Percentiles rank a stretch among this genome's conserved stretches.
Conservation (phyloP, 2,113 vertebrate species). For the Athene cunicularia region DNA sequence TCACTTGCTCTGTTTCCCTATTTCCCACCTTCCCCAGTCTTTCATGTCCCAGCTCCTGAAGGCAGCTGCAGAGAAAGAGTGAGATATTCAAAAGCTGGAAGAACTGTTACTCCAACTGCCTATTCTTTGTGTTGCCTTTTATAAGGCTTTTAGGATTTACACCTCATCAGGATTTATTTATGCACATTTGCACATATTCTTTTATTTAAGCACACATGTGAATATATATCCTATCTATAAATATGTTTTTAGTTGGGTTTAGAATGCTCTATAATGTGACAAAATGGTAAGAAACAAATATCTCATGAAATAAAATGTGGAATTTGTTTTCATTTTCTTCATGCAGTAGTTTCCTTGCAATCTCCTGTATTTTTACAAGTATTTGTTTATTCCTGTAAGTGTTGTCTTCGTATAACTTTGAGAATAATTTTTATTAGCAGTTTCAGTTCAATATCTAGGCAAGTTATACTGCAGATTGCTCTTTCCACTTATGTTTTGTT, state of each 20-base stretch:
- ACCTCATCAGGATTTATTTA: neutral
- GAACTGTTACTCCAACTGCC: neutral
- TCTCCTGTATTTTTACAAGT: neutral
- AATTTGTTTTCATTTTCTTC: neutral
- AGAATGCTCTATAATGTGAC: neutral
- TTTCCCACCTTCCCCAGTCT: neutral
- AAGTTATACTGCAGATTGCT: neutral
- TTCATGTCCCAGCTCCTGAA: neutral
- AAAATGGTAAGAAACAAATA: neutral
- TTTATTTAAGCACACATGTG: neutral
- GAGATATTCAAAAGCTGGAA: neutral
- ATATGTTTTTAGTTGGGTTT: neutral
- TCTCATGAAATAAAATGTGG: neutral
- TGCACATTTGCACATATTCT: neutral
- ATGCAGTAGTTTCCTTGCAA: neutral
- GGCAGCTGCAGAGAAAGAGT: neutral
- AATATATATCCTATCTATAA: neutral
- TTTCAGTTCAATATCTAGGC: neutral
- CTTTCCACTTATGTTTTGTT: neutral
- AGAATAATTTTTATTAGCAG: neutral
- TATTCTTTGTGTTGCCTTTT: neutral
- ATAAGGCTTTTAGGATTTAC: neutral
- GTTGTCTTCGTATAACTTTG: neutral
- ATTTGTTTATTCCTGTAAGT: neutral
- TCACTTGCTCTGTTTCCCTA: neutral